These are phyloP conservation scores for Syrrhaptes paradoxus DNA, from an alignment of 2,113 vertebrate genomes.

Conservation along the genomic window DNA sequence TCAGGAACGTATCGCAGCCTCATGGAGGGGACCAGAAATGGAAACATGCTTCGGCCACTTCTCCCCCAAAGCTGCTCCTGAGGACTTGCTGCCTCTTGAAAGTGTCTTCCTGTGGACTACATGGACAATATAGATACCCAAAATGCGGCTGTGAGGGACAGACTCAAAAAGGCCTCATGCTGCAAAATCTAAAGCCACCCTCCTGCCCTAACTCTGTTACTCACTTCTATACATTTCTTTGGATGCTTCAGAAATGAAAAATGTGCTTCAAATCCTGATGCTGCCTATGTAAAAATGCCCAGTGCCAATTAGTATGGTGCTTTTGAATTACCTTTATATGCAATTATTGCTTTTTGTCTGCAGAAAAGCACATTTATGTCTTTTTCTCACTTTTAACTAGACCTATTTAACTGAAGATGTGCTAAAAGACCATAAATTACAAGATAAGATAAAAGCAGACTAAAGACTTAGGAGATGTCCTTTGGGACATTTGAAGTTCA, in stretches of 20 bases:
- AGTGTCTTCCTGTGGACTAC: accelerated
- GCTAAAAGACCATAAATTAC: not conserved
- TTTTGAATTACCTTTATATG: not conserved
- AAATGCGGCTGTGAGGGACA: not conserved
- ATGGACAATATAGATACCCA: accelerated
- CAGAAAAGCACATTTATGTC: not conserved
- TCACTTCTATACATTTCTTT: not conserved
- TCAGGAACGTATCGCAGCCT: accelerated
- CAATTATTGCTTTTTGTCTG: not conserved
- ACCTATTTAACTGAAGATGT: not conserved
- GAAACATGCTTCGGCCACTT: accelerated
- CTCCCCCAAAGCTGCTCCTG: not conserved
- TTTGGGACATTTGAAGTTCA: not conserved
- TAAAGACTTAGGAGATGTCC: not conserved
- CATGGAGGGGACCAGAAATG: not conserved
- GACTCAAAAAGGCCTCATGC: not conserved
- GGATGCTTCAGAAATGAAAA: not conserved
- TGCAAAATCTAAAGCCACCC: not conserved
- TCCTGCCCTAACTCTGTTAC: not conserved
- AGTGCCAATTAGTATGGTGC: not conserved
- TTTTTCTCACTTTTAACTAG: not conserved
- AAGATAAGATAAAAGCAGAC: not conserved
- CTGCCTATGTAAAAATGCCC: not conserved
- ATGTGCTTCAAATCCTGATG: not conserved
- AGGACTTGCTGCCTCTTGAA: not conserved